phyloP scores from a whole-genome alignment of 2,888 invertebrate genomes.

The Caenorhabditis auriculariae region DNA sequence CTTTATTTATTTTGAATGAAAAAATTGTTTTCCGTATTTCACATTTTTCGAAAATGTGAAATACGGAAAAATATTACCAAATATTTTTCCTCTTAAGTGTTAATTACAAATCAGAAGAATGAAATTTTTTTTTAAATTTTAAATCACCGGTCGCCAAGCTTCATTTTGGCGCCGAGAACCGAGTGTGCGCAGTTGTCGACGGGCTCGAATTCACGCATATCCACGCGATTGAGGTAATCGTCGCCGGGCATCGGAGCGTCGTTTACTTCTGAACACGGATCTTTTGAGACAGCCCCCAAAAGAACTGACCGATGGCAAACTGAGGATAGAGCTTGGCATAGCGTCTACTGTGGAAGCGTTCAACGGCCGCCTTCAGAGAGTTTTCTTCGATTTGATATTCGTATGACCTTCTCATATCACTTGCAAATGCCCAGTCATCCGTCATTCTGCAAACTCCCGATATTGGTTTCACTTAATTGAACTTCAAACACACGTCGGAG shows the following conservation, averaged over 20 bases:
- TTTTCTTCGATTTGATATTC: slow-evolving; percentile 85
- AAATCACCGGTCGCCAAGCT: not conserved
- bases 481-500: too few relatives aligned
- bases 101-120: too few relatives aligned
- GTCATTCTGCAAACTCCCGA: slow-evolving; percentile 74
- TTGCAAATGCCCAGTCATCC: slow-evolving; percentile 99
- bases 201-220: slow-evolving; percentile 46
- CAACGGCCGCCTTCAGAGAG: slow-evolving; percentile 86
- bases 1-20: too few relatives aligned
- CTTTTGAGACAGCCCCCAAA: not conserved
- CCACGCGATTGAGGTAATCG: slow-evolving; percentile 40
- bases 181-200: slow-evolving; percentile 47
- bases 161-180: slow-evolving; percentile 27
- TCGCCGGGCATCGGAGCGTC: slow-evolving; percentile 44
- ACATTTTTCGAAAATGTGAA: too few relatives aligned
- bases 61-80: too few relatives aligned
- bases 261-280: slow-evolving; percentile 30
- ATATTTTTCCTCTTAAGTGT: too few relatives aligned
- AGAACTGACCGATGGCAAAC: slow-evolving; percentile 42
- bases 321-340: slow-evolving; percentile 70
- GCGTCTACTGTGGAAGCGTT: slow-evolving; percentile 89
- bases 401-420: slow-evolving; percentile 71
- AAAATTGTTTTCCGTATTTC: too few relatives aligned
- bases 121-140: not conserved
- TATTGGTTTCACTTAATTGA: too few relatives aligned